Base-by-base conservation (phyloP, 2,888 invertebrate genomes). In the Morpho deidamia region DNA sequence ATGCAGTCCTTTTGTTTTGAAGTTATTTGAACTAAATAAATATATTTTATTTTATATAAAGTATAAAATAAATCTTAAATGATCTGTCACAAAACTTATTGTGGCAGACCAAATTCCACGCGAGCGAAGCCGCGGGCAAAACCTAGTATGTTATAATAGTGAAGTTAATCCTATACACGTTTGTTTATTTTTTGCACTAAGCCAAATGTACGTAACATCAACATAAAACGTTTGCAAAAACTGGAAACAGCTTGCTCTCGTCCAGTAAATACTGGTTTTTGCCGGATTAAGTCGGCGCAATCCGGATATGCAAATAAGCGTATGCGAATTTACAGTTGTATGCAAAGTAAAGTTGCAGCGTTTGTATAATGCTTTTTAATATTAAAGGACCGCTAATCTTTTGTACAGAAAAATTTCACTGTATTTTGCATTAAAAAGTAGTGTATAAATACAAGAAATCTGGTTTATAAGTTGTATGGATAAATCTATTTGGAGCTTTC, bases 251-350 rank as follows among this genome's bases (percentile, higher is more conserved):
- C 67, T 61, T 63, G 66, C 65, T 64, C 56, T 65, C 64, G 67
- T 76, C 76, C 76, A 72, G 77, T 76, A 75, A 77, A 81, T 81
- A 79, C 81, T 68, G 69, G 80, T 78, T 80, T 81, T 78, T 78
- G 77, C 78, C 70, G 72, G 79, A 79, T 76, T 78, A 78, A 72
- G 56, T 62, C 59, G 64, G 65, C 61, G 66, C 71, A 65, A 74
- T 68, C 67, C 67, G 74, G 74, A 74, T 78, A 77, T 75, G 76
- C 77, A 78, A 78, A 81, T 73, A 69, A 70, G 68, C 72, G 72
- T 74, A 79, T 73, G 74, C 72, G 70, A 75, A 76, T 78, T 77
- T 78, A 76, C 73, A 68, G 67, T 66, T 74, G 67, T 69, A 71
- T 74, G 71, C 67, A 72, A 67, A 66, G 59, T 60, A 59, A 58